phyloP scores from a whole-genome alignment of 2,888 invertebrate species.

The Cremastobaeus sp. region DNA sequence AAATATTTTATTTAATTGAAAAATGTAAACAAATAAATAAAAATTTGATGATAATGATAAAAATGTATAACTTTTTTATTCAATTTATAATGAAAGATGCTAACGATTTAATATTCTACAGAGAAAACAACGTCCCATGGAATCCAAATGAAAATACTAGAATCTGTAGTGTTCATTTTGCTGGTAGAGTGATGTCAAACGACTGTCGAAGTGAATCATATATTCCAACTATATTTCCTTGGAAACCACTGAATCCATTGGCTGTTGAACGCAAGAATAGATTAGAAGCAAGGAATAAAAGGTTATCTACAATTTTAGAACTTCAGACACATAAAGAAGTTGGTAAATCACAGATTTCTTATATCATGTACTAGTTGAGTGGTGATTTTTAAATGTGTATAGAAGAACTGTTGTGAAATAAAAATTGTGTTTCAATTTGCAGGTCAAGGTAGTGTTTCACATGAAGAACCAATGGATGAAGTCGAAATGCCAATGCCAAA shows the following conservation, averaged over 20 bases:
- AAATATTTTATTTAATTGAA: too few relatives aligned
- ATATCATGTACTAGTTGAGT: too few relatives aligned
- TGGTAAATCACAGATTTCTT: background rate
- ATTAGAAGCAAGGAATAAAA: slow-evolving; percentile 1
- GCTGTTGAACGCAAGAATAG: background rate
- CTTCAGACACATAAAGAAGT: background rate
- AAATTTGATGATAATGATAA: too few relatives aligned
- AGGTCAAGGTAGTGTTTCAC: background rate
- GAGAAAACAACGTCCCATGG: background rate
- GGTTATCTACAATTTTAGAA: background rate
- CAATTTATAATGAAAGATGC: background rate
- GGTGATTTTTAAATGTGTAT: too few relatives aligned
- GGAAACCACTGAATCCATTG: slow-evolving; percentile 4
- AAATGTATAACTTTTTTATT: too few relatives aligned
- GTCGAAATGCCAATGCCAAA: background rate
- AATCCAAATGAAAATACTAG: slow-evolving; percentile 1
- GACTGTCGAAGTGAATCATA: slow-evolving; percentile 1
- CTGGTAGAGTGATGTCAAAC: slow-evolving; percentile 4
- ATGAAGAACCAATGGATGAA: background rate
- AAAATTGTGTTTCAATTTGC: too few relatives aligned
- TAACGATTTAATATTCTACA: background rate
- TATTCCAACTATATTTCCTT: slow-evolving; percentile 15
- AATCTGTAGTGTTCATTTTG: slow-evolving; percentile 22
- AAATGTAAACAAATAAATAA: too few relatives aligned
- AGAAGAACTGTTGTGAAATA: too few relatives aligned